A percentile compares a stretch with the other conserved stretches of the same genome.
These are phyloP conservation scores for Nyctibius grandis DNA, from an alignment of 2,797 vertebrate genomes.

Conservation along the genomic window DNA sequence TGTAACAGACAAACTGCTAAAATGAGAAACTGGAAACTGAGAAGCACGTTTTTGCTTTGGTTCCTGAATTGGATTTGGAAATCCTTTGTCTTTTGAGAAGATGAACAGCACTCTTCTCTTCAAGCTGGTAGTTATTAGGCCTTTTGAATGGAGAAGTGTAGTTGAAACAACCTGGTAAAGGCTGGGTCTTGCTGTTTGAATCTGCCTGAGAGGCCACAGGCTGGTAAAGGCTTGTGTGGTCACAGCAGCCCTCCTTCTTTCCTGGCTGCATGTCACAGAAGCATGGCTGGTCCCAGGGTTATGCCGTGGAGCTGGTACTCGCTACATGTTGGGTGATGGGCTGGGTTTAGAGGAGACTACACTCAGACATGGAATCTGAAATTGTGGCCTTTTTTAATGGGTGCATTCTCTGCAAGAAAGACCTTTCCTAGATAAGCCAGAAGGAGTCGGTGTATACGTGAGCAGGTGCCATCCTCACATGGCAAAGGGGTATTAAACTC, in stretches of 20 bases:
- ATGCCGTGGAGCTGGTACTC: neutral
- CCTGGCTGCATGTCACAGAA: neutral
- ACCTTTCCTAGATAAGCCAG: neutral
- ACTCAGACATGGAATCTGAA: neutral
- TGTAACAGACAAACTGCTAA: neutral
- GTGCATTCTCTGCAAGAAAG: neutral
- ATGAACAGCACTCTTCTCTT: neutral
- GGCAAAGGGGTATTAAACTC: neutral
- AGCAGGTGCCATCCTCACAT: neutral
- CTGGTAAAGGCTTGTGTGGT: neutral
- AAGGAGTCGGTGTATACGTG: neutral
- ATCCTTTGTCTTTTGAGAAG: neutral
- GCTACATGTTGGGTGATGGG: accelerated
- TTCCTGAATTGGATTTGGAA: neutral
- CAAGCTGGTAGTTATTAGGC: neutral
- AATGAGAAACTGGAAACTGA: neutral
- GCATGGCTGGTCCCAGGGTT: neutral
- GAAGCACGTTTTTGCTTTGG: neutral
- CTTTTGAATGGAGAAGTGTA: neutral
- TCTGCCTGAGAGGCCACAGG: neutral
- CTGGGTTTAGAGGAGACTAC: neutral
- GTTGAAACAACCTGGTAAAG: neutral
- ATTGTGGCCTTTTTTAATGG: neutral
- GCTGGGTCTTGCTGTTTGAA: neutral
- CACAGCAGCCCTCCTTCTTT: neutral